Evolutionary conservation across 2,113 vertebrate species (phyloP).

Genomic region (Tiliqua scincoides): DNA sequence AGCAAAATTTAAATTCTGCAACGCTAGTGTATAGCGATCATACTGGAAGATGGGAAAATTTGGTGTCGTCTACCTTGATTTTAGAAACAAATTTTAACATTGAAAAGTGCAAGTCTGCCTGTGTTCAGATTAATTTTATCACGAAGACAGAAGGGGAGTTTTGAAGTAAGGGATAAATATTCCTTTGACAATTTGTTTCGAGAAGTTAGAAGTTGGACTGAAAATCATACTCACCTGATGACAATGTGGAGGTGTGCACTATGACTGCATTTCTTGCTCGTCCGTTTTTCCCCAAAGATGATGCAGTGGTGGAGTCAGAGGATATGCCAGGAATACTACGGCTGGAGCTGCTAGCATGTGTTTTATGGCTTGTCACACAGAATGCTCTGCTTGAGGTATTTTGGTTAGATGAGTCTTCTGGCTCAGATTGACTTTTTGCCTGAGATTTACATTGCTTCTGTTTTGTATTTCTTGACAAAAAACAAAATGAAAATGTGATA

Average conservation of each 20-base stretch:
- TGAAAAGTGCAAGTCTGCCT: not conserved
- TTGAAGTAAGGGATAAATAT: not conserved
- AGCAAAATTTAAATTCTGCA: not conserved
- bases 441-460: constrained; percentile 84
- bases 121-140: not conserved
- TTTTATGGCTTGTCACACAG: constrained; percentile 59
- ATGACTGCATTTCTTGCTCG: constrained; percentile 73
- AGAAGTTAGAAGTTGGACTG: too few relatives aligned
- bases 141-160: not conserved
- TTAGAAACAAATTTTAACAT: too few relatives aligned
- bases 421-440: constrained; percentile 76
- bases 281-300: constrained; percentile 63
- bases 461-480: constrained; percentile 77
- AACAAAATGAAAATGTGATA: constrained; percentile 35
- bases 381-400: constrained; percentile 88
- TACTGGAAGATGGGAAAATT: not conserved
- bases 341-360: constrained; percentile 38
- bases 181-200: not conserved
- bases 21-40: not conserved
- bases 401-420: constrained; percentile 76
- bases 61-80: not conserved
- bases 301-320: constrained; percentile 69
- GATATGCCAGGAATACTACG: constrained; percentile 80
- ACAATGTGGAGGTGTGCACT: constrained; percentile 61
- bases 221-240: constrained; percentile 80